A percentile compares a stretch with the other conserved stretches of the same genome.
These are phyloP conservation scores for Oncopeltus fasciatus DNA, from an alignment of 1,140 invertebrate species.

Conservation along the genomic window DNA sequence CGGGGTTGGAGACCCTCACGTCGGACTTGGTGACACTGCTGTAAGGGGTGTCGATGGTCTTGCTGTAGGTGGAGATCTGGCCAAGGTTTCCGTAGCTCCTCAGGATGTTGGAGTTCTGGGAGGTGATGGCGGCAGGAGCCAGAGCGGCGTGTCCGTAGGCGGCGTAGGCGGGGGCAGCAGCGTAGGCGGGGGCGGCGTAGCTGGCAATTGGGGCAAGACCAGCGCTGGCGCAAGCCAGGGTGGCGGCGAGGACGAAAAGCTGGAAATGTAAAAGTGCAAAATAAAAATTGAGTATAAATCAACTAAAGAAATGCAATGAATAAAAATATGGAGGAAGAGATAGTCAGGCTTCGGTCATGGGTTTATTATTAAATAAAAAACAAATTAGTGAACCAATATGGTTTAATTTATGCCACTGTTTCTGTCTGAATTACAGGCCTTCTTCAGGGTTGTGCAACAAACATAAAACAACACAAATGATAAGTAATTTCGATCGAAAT, in stretches of 20 bases:
- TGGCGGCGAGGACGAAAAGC: slow-evolving; percentile 23
- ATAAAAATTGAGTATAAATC: no score
- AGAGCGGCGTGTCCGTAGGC: slow-evolving; percentile 26
- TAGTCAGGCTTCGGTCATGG: no score
- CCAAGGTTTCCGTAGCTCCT: slow-evolving; percentile 28
- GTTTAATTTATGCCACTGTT: no score
- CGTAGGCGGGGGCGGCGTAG: slow-evolving; percentile 17
- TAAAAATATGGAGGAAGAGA: no score
- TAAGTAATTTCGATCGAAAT: no score
- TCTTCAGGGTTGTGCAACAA: no score
- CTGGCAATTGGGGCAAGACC: slow-evolving; percentile 17
- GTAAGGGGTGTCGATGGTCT: slow-evolving; percentile 29
- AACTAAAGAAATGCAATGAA: no score
- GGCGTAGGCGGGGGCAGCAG: slow-evolving; percentile 25
- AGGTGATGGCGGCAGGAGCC: slow-evolving; percentile 25
- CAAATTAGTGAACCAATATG: no score
- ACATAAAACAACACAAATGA: no score
- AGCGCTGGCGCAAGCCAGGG: slow-evolving; percentile 22
- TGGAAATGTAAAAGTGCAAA: background rate
- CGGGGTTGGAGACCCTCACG: slow-evolving; percentile 30
- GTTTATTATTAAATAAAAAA: no score
- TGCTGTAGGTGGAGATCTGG: slow-evolving; percentile 28
- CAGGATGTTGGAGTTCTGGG: slow-evolving; percentile 27
- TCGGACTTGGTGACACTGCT: slow-evolving; percentile 30
- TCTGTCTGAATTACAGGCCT: no score